Conservation (phyloP, 2,888 invertebrate species). For the Ctenicera cuprea region DNA sequence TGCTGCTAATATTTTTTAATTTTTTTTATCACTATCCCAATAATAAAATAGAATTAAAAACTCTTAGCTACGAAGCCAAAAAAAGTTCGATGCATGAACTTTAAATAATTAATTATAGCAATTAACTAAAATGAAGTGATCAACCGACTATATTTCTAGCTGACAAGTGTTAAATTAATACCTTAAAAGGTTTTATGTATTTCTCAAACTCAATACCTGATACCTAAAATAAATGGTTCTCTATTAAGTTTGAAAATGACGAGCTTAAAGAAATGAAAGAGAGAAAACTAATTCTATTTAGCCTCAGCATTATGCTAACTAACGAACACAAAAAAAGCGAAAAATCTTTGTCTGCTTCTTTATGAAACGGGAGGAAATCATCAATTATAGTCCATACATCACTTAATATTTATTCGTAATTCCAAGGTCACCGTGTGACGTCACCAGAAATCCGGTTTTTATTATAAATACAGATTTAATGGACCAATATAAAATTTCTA, state of each 20-base stretch:
- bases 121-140: conserved; percentile 46
- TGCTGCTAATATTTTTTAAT: too few species aligned
- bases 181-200: conserved; percentile 21
- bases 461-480: conserved; percentile 57
- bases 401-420: conserved; percentile 56
- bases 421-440: conserved; percentile 56
- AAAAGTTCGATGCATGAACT: conserved; percentile 28
- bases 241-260: conserved; percentile 41
- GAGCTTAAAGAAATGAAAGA: conserved; percentile 27
- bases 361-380: conserved; percentile 55
- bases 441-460: conserved; percentile 59
- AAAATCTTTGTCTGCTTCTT: conserved; percentile 42
- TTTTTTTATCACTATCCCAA: too few species aligned
- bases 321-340: conserved; percentile 33
- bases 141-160: conserved; percentile 34
- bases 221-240: conserved; percentile 42
- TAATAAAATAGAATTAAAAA: too few species aligned
- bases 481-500: conserved; percentile 55
- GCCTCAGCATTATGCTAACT: conserved; percentile 27
- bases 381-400: conserved; percentile 59
- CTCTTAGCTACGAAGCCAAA: too few species aligned
- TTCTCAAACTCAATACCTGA: conserved; percentile 37
- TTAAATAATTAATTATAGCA: conserved; percentile 38
- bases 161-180: conserved; percentile 42
- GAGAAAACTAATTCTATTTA: conserved; percentile 39